phyloP scores from a whole-genome alignment of 1,140 invertebrate genomes.

The Lasioglossum baleicum region DNA sequence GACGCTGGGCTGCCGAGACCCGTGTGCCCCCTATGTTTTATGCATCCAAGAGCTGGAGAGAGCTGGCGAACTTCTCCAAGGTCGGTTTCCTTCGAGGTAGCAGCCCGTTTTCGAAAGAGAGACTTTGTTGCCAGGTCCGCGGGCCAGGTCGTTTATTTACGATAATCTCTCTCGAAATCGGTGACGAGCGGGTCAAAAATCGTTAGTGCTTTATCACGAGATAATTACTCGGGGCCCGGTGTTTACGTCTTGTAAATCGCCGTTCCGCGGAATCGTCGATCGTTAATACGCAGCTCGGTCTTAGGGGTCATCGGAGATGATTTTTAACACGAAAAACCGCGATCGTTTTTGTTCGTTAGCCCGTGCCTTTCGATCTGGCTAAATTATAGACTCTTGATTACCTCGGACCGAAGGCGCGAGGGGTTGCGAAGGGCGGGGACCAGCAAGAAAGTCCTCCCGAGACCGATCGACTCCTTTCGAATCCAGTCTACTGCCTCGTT shows the following conservation, averaged over 20 bases:
- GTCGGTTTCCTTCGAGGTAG: conserved; percentile 43
- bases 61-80: conserved; percentile 29
- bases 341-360: conserved; percentile 80
- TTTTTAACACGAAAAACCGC: conserved; percentile 78
- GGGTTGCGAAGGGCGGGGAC: conserved; percentile 25
- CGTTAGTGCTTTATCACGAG: conserved; percentile 74
- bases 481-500: conserved; percentile 39
- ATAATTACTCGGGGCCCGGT: conserved; percentile 69
- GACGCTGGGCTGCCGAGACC: background rate
- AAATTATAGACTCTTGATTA: conserved; percentile 81
- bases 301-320: conserved; percentile 63
- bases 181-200: conserved; percentile 49
- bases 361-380: conserved; percentile 77
- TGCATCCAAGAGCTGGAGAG: conserved; percentile 45
- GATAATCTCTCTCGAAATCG: background rate
- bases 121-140: background rate
- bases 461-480: conserved; percentile 24
- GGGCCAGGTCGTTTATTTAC: background rate
- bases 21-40: conserved; percentile 59
- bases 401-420: conserved; percentile 63
- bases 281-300: conserved; percentile 69
- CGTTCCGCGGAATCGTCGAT: conserved; percentile 77
- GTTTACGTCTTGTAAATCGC: conserved; percentile 77
- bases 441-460: conserved; percentile 58
- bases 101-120: background rate